Evolutionary conservation across 1,140 invertebrate genomes (phyloP), one percentile per base, ranked within the genome.

Genomic region (Drosophila obscura): DNA sequence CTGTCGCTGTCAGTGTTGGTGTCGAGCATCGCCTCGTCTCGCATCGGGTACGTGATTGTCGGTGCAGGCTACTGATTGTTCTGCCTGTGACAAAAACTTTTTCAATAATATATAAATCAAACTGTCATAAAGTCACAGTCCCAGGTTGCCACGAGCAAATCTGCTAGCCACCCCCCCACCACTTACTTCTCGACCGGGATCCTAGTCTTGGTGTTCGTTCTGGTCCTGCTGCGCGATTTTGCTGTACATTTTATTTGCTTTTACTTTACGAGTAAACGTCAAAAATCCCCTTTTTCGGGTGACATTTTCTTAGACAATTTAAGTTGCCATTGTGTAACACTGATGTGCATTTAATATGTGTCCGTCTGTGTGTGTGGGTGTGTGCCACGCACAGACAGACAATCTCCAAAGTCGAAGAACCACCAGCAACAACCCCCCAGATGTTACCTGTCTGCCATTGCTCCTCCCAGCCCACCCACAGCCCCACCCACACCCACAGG

Each of bases 41-140:
- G 39, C 49, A 45, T 15, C 44, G 35, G 56, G 45, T 77, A 89
- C 84, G 84, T 83, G 79, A 80, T 77, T 84, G 46, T 77, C 60
- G 67, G 58, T 65, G 26, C 35, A 45, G 62, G 73, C 73, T 67
- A 79, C 73, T 84, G 73, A 84, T 80, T 85, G 69, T 65, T 80
- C 24, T 73, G 64, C 64, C 71, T 63, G 48, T 62, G 57, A 77
- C 71, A 77, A 73, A 72, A 90, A 90, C 87, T 90, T 90, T 90
- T 90, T 87, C 82, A 90, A 90, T 90, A 90, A 90, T 90, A 77
- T 83, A 90, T 90, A 90, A 90, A 90, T 90, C 87, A 90, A 90
- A 90, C 81, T 85, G 82, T 87, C 82, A 90, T 77, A 87, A 90
- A 83, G 80, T 84, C 83, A 79, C 75, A 63, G 80, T 71, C 58